Conservation (phyloP, 2,797 vertebrate genomes). For the Enteromius fasciolatus region DNA sequence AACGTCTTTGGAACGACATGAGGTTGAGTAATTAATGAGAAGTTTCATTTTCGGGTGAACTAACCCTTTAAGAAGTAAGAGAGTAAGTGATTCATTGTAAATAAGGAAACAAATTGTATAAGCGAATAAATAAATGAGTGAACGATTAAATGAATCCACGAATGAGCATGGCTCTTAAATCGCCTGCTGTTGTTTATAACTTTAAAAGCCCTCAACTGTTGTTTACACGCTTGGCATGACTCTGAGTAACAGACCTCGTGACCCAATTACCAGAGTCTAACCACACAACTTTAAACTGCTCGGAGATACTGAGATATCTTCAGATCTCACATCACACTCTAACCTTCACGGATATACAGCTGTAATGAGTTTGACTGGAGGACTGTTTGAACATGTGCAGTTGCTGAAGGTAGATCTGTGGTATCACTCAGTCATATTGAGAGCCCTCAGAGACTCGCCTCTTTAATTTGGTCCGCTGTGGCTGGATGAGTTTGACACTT, state of each 20-base stretch:
- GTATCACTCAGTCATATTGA: conserved; percentile 22
- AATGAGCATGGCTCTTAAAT: neutral
- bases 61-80: neutral
- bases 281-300: neutral
- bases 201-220: conserved; percentile 13
- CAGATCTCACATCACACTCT: conserved; percentile 10
- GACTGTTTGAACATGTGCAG: conserved; percentile 15
- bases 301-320: neutral
- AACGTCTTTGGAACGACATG: too few species aligned
- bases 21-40: too few species aligned
- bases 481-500: conserved; percentile 41
- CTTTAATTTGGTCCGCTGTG: conserved; percentile 36
- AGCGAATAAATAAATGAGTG: neutral
- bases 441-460: conserved; percentile 30
- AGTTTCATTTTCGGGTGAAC: too few species aligned
- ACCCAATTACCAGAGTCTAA: conserved; percentile 15
- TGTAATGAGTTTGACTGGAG: conserved; percentile 36
- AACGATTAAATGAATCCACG: neutral
- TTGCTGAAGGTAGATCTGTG: neutral
- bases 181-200: conserved; percentile 15
- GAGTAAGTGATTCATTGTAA: neutral
- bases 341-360: conserved; percentile 23
- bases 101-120: neutral
- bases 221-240: conserved; percentile 9
- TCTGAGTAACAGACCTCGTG: conserved; percentile 3